Base-by-base conservation (phyloP, 2,113 vertebrate species). In the Ophthalmolycus amberensis region DNA sequence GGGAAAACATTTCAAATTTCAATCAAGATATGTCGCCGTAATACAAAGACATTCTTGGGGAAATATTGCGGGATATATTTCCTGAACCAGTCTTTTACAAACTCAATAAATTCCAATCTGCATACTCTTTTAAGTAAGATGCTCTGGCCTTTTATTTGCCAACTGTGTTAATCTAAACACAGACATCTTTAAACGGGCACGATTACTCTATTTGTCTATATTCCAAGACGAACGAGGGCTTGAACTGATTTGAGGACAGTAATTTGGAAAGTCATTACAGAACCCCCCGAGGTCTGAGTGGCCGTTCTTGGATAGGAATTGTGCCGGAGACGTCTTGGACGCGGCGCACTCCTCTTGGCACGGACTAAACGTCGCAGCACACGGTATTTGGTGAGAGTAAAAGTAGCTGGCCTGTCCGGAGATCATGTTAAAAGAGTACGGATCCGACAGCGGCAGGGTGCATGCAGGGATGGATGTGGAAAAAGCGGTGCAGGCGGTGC, bases 401-500 rank as follows among this genome's bases (percentile, higher is more conserved):
- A 95, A 93, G 81, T 93, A 95, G 63, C 93, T 94, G 68, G 95
- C 87, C 56, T 93, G 94, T 58, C 94, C 92, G 4, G 93, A 90
- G 67, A 96, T 90, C 86, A 95, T 66, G 79, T 93, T 93, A 60
- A 95, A 85, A 10, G 94, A 85, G 65, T 93, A 89, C 0, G 93
- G 93, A 27, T 93, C 82, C 4, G 93, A 77, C 18, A 92, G 80
- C 9, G 92, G 88, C 82, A 95, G 69, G 18, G 91, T 29, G 83
- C 91, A 92, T 0, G 88, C 72, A 3, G 95, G 91, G 22, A 94
- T 82, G 68, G 95, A 81, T 0, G 94, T 52, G 14, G 94, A 86
- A 72, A 93, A 93, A 20, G 93, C 88, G n/a, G 92, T 37, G 78
- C 91, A 92, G 11, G 95, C 82, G 0, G 93, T 25, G 73, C 91